Percentiles rank a stretch among this genome's conserved stretches.
Conservation (phyloP, 30 jellyfish, hydroid and myxozoan genomes). For the Pseudorhiza aurosa region DNA sequence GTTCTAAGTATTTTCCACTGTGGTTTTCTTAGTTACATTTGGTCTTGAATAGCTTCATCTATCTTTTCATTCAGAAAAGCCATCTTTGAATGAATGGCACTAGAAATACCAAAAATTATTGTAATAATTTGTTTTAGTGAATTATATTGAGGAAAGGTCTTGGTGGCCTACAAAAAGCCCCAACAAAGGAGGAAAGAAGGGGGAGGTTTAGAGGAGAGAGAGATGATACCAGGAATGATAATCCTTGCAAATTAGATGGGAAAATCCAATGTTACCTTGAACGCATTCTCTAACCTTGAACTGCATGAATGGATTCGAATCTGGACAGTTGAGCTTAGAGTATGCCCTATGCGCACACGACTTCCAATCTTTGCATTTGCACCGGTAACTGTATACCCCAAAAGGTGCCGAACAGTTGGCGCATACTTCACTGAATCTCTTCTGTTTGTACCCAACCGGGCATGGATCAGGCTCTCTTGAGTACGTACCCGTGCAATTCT, state of each 20-base stretch:
- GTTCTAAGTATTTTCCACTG: too few relatives aligned
- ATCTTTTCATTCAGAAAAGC: too few relatives aligned
- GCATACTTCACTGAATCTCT: constrained; percentile 49
- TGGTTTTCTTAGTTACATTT: too few relatives aligned
- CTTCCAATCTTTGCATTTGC: constrained; percentile 84
- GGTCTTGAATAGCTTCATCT: too few relatives aligned
- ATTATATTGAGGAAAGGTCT: too few relatives aligned
- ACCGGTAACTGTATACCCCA: constrained; percentile 51
- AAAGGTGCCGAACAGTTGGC: constrained; percentile 76
- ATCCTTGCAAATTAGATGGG: too few relatives aligned
- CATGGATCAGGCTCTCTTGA: constrained; percentile 68
- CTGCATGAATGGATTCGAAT: constrained; percentile 55
- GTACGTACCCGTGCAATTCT: constrained; percentile 21
- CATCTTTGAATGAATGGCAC: too few relatives aligned
- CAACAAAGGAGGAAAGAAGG: neutral
- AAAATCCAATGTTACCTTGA: constrained; percentile 72
- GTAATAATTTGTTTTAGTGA: too few relatives aligned
- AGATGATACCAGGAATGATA: too few relatives aligned
- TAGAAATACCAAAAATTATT: too few relatives aligned
- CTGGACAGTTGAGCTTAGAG: constrained; percentile 52
- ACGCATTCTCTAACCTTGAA: constrained; percentile 84
- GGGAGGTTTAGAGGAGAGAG: too few relatives aligned
- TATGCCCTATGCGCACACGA: constrained; percentile 90
- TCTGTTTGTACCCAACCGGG: constrained; percentile 80
- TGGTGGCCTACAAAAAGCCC: too few relatives aligned